phyloP scores from a whole-genome alignment of 1,140 invertebrate genomes.

The Diorhabda carinulata region DNA sequence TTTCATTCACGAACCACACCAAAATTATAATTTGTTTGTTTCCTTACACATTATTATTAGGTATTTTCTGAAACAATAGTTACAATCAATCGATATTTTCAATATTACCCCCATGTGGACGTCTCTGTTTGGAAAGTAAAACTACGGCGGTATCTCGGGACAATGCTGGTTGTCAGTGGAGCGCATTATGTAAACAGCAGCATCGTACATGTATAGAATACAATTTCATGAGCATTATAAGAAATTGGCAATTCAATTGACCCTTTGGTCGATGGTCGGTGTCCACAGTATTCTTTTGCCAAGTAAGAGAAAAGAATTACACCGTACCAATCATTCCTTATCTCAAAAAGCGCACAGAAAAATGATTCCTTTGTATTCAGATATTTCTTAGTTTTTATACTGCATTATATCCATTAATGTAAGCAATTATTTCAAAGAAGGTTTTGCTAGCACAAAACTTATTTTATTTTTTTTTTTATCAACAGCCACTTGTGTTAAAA shows the following conservation, averaged over 20 bases:
- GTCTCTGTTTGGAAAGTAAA: not conserved
- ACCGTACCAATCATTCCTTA: conserved; percentile 17
- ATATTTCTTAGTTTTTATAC: conserved; percentile 6
- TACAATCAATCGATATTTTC: too few species aligned
- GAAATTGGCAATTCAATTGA: conserved; percentile 43
- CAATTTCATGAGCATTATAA: conserved; percentile 40
- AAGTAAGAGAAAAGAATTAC: conserved; percentile 28
- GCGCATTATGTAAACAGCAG: conserved; percentile 39
- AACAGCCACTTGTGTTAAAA: not conserved
- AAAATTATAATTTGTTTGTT: too few species aligned
- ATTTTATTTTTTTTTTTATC: not conserved
- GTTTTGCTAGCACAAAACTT: not conserved
- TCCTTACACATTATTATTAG: too few species aligned
- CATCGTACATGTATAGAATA: conserved; percentile 39
- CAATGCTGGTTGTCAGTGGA: conserved; percentile 34
- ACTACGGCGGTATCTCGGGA: conserved; percentile 15
- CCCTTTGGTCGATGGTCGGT: conserved; percentile 29
- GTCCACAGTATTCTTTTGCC: conserved; percentile 28
- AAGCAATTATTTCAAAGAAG: conserved; percentile 3
- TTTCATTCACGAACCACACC: too few species aligned
- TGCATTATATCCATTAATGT: not conserved
- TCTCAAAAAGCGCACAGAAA: conserved; percentile 9
- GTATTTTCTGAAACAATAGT: too few species aligned
- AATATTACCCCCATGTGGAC: not conserved
- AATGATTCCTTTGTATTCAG: conserved; percentile 17